Evolutionary conservation across 2,888 invertebrate species (phyloP), one percentile per base, ranked within the genome.

Genomic region (Coenonympha glycerion): DNA sequence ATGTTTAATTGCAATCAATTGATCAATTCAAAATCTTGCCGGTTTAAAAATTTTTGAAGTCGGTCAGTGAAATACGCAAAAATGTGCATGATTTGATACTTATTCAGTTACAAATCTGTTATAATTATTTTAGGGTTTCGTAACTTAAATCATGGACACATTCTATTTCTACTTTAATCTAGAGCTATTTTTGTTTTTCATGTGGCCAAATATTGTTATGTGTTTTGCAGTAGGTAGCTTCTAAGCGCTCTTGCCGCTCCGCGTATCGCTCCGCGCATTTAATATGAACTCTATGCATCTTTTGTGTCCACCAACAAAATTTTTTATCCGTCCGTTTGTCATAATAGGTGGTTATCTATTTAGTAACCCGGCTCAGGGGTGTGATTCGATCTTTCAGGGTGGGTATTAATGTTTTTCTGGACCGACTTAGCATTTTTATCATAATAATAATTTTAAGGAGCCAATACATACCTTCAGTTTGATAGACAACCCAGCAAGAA

Each of bases 301-400:
- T 51, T 49, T 58, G 56, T 63, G 66, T 68, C 69, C 68, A 65
- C 64, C 63, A 57, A 69, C 71, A 67, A 58, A 55, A 58, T 62
- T 71, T 71, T 72, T 71, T 71, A 65, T 69, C 58, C 58, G 62
- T 69, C 58, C 56, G 69, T 69, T 65, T 71, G 73, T 75, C 75
- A 76, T 76, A 76, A 74, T 75, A 73, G 71, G 65, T 62, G 69
- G 68, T 69, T 72, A 72, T 73, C 72, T 73, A 68, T 71, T 70
- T 70, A 70, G 67, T 62, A 61, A 59, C 68, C 62, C 59, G 50
- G 61, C 45, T 59, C 59, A 61, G 48, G 65, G 67, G 51, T 67
- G 67, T 69, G 66, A 68, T 66, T 66, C 66, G n/a, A 45, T 45
- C 45, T 45, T 45, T 45, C 24, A 34, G 45, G 11, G 40, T 16